Conservation (phyloP, 2,888 invertebrate genomes). For the Sminthurinus aureus region DNA sequence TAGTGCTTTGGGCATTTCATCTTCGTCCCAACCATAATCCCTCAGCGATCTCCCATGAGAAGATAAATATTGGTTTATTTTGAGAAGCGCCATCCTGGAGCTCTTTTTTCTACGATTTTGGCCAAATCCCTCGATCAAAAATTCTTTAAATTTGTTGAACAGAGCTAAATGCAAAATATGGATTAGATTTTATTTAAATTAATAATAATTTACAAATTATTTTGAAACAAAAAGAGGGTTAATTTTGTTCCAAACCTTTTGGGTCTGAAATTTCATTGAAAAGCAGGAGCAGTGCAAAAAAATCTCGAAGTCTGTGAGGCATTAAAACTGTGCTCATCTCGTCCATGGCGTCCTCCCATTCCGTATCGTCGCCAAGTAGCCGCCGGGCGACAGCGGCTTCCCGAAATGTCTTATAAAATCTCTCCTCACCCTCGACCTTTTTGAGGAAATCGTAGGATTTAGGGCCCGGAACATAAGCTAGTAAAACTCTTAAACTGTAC, state of each 20-base stretch:
- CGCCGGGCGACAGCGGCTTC: constrained; percentile 29
- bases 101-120: too few species aligned
- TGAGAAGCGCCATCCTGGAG: too few species aligned
- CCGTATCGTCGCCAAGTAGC: constrained; percentile 58
- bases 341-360: constrained; percentile 55
- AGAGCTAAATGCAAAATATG: not conserved
- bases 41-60: too few species aligned
- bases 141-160: too few species aligned
- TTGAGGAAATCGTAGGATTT: constrained; percentile 60
- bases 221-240: too few species aligned
- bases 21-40: not conserved
- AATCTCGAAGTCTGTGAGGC: constrained; percentile 58
- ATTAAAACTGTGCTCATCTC: constrained; percentile 59
- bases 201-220: too few species aligned
- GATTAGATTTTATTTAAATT: constrained; percentile 33
- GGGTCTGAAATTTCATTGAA: too few species aligned
- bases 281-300: constrained; percentile 50
- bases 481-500: constrained; percentile 60
- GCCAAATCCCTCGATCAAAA: too few species aligned
- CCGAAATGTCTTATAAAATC: constrained; percentile 28
- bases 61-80: too few species aligned
- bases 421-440: constrained; percentile 50
- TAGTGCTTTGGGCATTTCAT: too few species aligned
- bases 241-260: too few species aligned
- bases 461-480: constrained; percentile 60